Base-by-base conservation (phyloP, 2,888 invertebrate genomes). In the Orthonevra nobilis region DNA sequence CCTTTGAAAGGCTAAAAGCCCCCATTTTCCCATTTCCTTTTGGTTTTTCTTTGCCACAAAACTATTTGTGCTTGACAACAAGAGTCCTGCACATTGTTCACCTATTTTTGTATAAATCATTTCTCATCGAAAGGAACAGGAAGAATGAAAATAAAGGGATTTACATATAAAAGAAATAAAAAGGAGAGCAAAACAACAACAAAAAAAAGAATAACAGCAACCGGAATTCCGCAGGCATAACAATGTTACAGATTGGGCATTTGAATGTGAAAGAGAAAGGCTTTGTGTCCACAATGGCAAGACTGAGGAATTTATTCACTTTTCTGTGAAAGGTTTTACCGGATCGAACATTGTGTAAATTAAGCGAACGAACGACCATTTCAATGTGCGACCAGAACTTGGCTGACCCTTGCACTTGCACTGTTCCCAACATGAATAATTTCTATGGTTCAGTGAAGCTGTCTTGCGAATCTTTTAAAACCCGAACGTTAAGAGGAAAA, bases 161-260 rank as follows among this genome's bases (percentile, higher is more conserved):
- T 42, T 42, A 42, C 58, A 56, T 56, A 28, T 28, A 23, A 28
- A 9, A 20, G 20, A 14, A 12, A 15, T 14, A 48, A 28, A 28
- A 14, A 38, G 6, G 1, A 17, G 26, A 46, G 23, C 20, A 23
- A 15, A 19, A 36, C n/a, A n/a, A n/a, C n/a, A n/a, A n/a, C n/a
- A n/a, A n/a, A n/a, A n/a, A n/a, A n/a, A n/a, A n/a, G n/a, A n/a
- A n/a, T n/a, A n/a, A n/a, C n/a, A n/a, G n/a, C n/a, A n/a, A n/a
- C n/a, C n/a, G n/a, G n/a, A n/a, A 50, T 32, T 10, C 63, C 40
- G 20, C 15, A 40, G 15, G 50, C 50, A 52, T 52, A 52, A 64
- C 63, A 64, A 42, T 52, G 40, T 20, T 19, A 14, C 63, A 63
- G 63, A 63, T 40, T 63, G 38, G 40, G 42, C 50, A 64, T 64